Evolutionary conservation across 2,888 invertebrate species (phyloP).

Genomic region (Polymixis flavicincta): DNA sequence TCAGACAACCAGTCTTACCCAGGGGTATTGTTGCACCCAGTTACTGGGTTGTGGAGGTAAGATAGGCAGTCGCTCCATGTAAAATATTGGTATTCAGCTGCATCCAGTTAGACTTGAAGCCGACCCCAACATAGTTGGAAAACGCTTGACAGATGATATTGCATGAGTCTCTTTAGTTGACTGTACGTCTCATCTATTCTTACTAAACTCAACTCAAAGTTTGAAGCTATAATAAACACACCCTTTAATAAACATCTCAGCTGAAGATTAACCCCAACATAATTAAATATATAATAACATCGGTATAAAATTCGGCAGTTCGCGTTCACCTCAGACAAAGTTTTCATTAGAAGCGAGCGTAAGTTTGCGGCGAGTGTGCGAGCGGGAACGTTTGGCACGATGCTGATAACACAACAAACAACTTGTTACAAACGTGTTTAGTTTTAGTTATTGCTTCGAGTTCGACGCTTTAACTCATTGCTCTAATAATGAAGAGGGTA

Average conservation of each 20-base stretch:
- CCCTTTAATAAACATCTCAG: constrained; percentile 30
- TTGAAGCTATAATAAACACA: constrained; percentile 11
- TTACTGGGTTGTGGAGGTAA: background rate
- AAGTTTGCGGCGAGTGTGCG: constrained; percentile 88
- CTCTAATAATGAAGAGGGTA: constrained; percentile 87
- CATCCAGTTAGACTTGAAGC: too few relatives aligned
- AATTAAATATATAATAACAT: constrained; percentile 65
- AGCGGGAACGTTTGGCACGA: constrained; percentile 87
- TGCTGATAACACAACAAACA: constrained; percentile 90
- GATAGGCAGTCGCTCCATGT: too few relatives aligned
- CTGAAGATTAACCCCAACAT: constrained; percentile 35
- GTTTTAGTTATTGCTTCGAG: constrained; percentile 90
- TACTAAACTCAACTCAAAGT: constrained; percentile 1
- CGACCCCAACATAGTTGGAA: background rate
- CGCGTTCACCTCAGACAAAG: constrained; percentile 83
- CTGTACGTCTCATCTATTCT: background rate
- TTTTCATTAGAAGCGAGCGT: constrained; percentile 87
- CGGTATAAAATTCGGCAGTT: constrained; percentile 77
- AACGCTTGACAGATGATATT: background rate
- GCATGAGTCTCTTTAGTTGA: background rate
- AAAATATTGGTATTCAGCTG: too few relatives aligned
- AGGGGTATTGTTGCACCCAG: background rate
- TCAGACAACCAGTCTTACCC: background rate
- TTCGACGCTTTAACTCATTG: constrained; percentile 89
- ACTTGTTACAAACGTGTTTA: constrained; percentile 91